Evolutionary conservation across 2,113 vertebrate species (phyloP).

Genomic region (Crotalus tigris): DNA sequence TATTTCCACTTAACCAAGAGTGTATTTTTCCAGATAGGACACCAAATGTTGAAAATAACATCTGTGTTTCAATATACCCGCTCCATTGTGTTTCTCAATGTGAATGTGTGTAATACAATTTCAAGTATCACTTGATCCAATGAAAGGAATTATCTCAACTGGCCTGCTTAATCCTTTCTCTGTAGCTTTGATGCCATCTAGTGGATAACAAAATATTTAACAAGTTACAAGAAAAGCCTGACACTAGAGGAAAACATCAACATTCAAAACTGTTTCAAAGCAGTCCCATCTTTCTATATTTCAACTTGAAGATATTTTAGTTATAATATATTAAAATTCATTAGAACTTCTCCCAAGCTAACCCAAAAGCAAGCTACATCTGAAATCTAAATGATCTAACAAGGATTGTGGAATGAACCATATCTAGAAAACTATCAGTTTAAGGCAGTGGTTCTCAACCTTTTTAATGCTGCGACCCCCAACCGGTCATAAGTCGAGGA

Average conservation of each 20-base stretch:
- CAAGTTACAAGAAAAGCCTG: background rate
- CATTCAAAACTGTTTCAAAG: background rate
- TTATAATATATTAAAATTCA: background rate
- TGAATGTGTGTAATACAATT: background rate
- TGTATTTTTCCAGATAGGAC: slow-evolving; percentile 2
- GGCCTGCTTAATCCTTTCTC: background rate
- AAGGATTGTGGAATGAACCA: background rate
- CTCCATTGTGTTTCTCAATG: background rate
- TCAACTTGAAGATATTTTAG: background rate
- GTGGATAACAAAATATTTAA: slow-evolving; percentile 31
- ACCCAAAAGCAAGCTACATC: background rate
- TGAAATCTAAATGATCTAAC: background rate
- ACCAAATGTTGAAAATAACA: background rate
- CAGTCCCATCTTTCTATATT: background rate
- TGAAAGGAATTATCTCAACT: background rate
- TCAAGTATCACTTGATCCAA: slow-evolving; percentile 6
- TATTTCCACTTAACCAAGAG: background rate
- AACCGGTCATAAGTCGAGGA: too few species aligned
- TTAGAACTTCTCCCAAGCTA: background rate
- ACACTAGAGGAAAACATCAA: background rate
- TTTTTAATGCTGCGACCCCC: too few species aligned
- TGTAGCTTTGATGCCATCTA: slow-evolving; percentile 61
- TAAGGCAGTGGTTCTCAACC: background rate
- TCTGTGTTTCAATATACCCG: slow-evolving; percentile 5
- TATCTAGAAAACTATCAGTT: background rate